Conservation (phyloP, 2,888 invertebrate genomes). For the Acleris sparsana region DNA sequence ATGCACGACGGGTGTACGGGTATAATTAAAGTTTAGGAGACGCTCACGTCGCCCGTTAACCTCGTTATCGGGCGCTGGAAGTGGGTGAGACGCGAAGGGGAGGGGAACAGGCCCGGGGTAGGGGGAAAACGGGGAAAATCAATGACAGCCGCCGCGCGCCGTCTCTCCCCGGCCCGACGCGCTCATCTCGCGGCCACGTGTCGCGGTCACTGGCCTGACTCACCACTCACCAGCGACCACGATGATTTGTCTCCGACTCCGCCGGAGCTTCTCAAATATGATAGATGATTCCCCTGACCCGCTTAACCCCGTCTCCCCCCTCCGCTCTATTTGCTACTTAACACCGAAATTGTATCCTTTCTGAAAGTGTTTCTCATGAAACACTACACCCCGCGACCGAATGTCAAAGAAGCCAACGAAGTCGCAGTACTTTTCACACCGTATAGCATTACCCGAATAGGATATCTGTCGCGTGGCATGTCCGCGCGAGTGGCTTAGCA, state of each 20-base stretch:
- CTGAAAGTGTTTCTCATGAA: conserved; percentile 30
- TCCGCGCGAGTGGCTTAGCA: conserved; percentile 38
- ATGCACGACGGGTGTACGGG: conserved; percentile 82
- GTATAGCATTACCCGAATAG: conserved; percentile 32
- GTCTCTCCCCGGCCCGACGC: conserved; percentile 79
- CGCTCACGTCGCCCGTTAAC: conserved; percentile 84
- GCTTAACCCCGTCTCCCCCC: background rate
- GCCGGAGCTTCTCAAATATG: conserved; percentile 28
- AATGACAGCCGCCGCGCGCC: conserved; percentile 84
- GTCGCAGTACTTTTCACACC: conserved; percentile 36
- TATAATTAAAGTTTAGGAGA: conserved; percentile 84
- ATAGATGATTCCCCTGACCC: conserved; percentile 37
- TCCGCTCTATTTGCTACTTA: conserved; percentile 7
- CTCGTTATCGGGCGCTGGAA: conserved; percentile 84
- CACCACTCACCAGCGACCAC: conserved; percentile 48
- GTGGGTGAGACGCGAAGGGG: conserved; percentile 82
- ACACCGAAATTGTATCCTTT: conserved; percentile 31
- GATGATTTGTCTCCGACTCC: conserved; percentile 40
- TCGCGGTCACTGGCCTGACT: conserved; percentile 79
- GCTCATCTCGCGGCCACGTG: conserved; percentile 82
- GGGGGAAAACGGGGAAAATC: conserved; percentile 80
- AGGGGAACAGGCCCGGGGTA: conserved; percentile 65
- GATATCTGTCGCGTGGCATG: conserved; percentile 39
- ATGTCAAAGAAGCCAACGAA: conserved; percentile 41
- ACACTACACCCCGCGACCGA: conserved; percentile 38